phyloP scores from a whole-genome alignment of 1,140 invertebrate genomes.

The Seison nebaliae region DNA sequence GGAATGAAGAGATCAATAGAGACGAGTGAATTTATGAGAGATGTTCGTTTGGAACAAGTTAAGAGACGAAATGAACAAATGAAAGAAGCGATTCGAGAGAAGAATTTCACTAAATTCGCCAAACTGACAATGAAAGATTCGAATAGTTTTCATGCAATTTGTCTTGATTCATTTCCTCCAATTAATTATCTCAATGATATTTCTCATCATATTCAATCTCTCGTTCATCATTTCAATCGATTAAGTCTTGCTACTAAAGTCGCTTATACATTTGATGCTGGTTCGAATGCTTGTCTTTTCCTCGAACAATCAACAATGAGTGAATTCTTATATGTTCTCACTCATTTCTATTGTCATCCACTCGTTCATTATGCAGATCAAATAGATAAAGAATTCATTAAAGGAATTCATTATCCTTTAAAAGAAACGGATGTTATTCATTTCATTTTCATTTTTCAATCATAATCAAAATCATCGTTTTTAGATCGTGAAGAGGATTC shows the following conservation, averaged over 20 bases:
- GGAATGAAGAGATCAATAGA: constrained; percentile 60
- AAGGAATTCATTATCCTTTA: no score
- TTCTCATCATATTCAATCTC: constrained; percentile 46
- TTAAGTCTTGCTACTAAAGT: constrained; percentile 31
- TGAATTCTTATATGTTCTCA: no score
- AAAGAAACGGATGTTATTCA: no score
- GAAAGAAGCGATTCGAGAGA: constrained; percentile 43
- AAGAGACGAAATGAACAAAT: constrained; percentile 42
- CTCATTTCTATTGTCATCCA: no score
- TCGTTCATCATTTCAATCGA: constrained; percentile 57
- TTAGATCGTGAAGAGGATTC: no score
- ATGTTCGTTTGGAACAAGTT: constrained; percentile 43
- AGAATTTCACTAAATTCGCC: constrained; percentile 60
- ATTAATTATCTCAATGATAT: constrained; percentile 64
- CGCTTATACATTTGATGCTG: constrained; percentile 88
- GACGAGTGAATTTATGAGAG: constrained; percentile 54
- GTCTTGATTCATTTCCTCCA: constrained; percentile 74
- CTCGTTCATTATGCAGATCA: no score
- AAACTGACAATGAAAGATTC: constrained; percentile 44
- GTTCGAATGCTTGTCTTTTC: constrained; percentile 69
- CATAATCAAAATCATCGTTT: no score
- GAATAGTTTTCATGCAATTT: constrained; percentile 83
- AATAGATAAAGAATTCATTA: no score
- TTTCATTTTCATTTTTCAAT: no score
- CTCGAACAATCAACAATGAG: no score